Base-by-base conservation (phyloP, 2,797 vertebrate species). In the Spizella passerina region DNA sequence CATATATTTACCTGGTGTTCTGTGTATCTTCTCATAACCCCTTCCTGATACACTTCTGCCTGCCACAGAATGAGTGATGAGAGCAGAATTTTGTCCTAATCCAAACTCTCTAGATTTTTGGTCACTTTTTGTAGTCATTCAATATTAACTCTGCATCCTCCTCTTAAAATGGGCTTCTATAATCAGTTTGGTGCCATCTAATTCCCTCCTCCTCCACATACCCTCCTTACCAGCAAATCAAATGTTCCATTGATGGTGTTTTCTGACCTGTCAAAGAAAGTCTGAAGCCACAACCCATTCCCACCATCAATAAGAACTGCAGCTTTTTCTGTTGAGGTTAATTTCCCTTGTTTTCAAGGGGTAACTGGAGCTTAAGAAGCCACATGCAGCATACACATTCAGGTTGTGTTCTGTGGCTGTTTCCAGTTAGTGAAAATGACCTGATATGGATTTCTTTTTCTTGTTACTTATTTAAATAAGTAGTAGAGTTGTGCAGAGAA, bases 1-100 rank as follows among this genome's bases (percentile, higher is more conserved):
- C 50, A 87, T 12, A 12, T 14, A 80, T 49, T 82, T 61, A 81
- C 14, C 16, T 61, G 30, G 13, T 65, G 55, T 27, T 91, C 79
- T 78, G 86, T 56, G 7, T 70, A 76, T 82, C 69, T 81, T 86
- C 72, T 83, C 47, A 83, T 12, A 81, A 10, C 2, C 11, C 21
- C 8, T 75, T 65, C 30, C 72, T 15, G 26, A 92, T 26, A 85
- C 7, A 57, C 30, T 84, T 79, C 57, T 82, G 71, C 39, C 68
- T 75, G 68, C 30, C 60, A 90, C 26, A 66, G 29, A 73, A 57
- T 76, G 69, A 93, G 30, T 83, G 76, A 91, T 50, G 36, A 81
- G 24, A 69, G 12, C 29, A 92, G 76, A 96, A 88, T 80, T 89
- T 60, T 75, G 64, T 39, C 50, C 43, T 91, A 91, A 92, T 79